Evolutionary conservation across 2,797 vertebrate species (phyloP).

Genomic region (Dicrostonyx torquatus): DNA sequence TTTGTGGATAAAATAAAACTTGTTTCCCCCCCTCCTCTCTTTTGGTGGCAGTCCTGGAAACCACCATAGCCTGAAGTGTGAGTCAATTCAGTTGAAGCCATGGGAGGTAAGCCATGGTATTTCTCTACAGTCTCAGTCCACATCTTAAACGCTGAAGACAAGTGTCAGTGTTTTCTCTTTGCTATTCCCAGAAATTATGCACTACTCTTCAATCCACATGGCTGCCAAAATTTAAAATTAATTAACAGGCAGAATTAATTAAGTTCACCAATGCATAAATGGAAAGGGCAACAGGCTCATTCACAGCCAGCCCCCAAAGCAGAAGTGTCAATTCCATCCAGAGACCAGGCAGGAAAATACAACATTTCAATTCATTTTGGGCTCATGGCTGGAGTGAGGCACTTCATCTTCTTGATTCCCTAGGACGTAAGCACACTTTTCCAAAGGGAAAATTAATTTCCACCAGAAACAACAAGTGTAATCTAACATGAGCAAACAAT

Average conservation of each 20-base stretch:
- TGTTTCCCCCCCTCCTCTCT: neutral
- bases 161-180: neutral
- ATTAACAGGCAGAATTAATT: neutral
- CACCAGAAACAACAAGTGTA: constrained; percentile 14
- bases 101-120: neutral
- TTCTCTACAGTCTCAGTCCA: neutral
- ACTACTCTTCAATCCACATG: neutral
- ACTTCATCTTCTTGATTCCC: neutral
- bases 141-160: neutral
- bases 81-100: neutral
- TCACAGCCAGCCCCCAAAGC: neutral
- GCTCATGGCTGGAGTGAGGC: neutral
- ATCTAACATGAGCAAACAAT: constrained; percentile 12
- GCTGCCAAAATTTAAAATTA: constrained; percentile 23
- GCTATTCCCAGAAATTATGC: neutral
- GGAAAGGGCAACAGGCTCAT: neutral
- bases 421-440: neutral
- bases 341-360: neutral
- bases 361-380: neutral
- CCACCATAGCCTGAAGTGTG: neutral
- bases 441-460: constrained; percentile 16
- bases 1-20: neutral
- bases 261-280: too few species aligned
- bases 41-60: neutral
- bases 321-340: neutral